A percentile compares a stretch with the other conserved stretches of the same genome.
Evolutionary conservation across 2,888 invertebrate species (phyloP).

Genomic region (Agrotis puta): DNA sequence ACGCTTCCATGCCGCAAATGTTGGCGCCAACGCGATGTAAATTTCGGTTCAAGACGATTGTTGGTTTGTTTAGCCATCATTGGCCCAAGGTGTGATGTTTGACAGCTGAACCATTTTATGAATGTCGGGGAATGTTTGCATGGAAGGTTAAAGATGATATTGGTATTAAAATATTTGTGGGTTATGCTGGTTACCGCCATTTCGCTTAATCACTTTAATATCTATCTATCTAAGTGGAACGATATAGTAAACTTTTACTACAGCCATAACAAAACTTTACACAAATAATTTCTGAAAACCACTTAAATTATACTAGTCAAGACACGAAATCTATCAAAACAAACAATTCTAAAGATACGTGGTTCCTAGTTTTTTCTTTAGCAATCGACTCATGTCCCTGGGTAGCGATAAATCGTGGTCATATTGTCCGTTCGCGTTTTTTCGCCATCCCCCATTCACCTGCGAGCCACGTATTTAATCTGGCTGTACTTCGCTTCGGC

Average conservation of each 20-base stretch:
- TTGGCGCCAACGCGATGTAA: constrained; percentile 58
- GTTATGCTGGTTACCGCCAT: background rate
- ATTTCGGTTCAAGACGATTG: constrained; percentile 32
- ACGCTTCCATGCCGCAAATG: constrained; percentile 60
- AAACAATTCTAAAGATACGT: constrained; percentile 50
- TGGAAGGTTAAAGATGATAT: constrained; percentile 6
- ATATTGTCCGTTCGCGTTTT: constrained; percentile 65
- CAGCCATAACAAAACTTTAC: background rate
- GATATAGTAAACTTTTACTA: background rate
- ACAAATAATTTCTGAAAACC: constrained; percentile 10
- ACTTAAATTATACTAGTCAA: constrained; percentile 7
- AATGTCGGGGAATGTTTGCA: constrained; percentile 12
- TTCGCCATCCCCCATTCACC: constrained; percentile 78
- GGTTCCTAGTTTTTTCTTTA: constrained; percentile 54
- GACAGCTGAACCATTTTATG: constrained; percentile 43
- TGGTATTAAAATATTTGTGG: constrained; percentile 15
- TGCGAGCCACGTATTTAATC: constrained; percentile 90
- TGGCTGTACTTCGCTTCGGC: constrained; percentile 79
- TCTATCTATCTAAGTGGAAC: constrained; percentile 9
- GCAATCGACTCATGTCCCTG: constrained; percentile 61
- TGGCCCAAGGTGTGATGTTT: constrained; percentile 47
- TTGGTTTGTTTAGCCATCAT: constrained; percentile 34
- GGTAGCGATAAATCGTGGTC: constrained; percentile 80
- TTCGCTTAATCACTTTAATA: constrained; percentile 1
- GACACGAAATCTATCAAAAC: constrained; percentile 48